These are phyloP conservation scores for Coenobita brevimanus DNA, from an alignment of 1,140 invertebrate genomes.

Conservation along the genomic window DNA sequence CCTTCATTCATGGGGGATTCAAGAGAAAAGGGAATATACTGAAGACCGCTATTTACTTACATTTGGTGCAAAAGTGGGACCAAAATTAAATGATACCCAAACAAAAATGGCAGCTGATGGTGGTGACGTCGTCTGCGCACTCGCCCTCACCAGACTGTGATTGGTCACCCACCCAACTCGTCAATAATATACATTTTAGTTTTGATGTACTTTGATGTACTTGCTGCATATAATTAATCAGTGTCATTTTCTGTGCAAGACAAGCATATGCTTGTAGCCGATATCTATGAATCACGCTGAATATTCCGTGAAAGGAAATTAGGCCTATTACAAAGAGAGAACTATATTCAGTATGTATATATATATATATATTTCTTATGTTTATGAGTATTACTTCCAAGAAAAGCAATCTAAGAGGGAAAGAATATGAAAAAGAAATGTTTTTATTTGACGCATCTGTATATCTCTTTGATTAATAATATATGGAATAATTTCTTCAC, in stretches of 20 bases:
- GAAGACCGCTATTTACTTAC: constrained; percentile 22
- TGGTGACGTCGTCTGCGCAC: constrained; percentile 29
- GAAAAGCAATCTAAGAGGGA: background rate
- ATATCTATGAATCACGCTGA: no score
- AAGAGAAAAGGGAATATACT: background rate
- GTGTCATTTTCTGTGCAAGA: no score
- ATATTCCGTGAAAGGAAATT: no score
- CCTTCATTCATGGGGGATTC: background rate
- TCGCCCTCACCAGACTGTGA: background rate
- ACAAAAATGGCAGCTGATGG: constrained; percentile 46
- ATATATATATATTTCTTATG: no score
- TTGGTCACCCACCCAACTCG: background rate
- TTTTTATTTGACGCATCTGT: background rate
- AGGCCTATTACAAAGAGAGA: no score
- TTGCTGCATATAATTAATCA: background rate
- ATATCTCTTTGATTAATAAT: no score
- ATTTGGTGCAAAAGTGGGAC: constrained; percentile 29
- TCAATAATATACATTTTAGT: constrained; percentile 5
- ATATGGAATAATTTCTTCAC: no score
- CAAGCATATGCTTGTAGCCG: no score
- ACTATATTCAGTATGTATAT: no score
- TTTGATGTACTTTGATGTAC: background rate
- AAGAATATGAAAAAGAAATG: background rate
- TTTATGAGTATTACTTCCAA: background rate
- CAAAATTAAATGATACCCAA: constrained; percentile 47